Base-by-base conservation (phyloP, 2,797 vertebrate species). In the Phalloptychus januarius region DNA sequence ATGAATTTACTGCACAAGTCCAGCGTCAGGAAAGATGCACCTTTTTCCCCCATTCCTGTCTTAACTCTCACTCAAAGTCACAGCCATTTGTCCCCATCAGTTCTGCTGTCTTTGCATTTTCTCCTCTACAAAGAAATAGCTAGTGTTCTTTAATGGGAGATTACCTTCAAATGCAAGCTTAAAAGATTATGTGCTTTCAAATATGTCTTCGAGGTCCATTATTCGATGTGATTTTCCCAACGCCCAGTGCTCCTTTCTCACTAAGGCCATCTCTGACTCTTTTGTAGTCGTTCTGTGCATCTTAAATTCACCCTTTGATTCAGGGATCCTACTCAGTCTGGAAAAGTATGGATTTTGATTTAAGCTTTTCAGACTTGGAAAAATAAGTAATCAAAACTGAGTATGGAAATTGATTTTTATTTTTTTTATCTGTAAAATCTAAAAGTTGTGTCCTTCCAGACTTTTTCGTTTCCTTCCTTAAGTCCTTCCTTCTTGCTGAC, bases 61-160 rank as follows among this genome's bases (percentile, higher is more conserved):
- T 90, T 87, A 82, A 86, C 79, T 86, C 87, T 77, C 86, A 25
- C 94, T 92, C 93, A 91, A 91, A 95, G 92, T 95, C 93, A 92
- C 87, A 93, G 85, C 86, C 91, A 82, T 45, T 92, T 84, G 87
- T 89, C 83, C 79, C 86, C 85, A 91, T 92, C 88, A 81, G 90
- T 94, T 96, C 90, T 94, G 94, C 95, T 94, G 91, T 90, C 93
- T 93, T 92, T 82, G 93, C 94, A 92, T 93, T 95, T 58, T 95
- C 88, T 77, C 88, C 90, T 77, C 82, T 91, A 92, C 91, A 89
- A 94, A 90, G 92, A 91, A 92, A 94, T 88, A 88, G 90, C 87
- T 74, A 83, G 89, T 93, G 89, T 94, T 93, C 91, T 92, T 95
- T 93, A 94, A 94, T 93, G 89, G 92, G 90, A 95, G 93, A 95